Conservation (phyloP, 2,888 invertebrate genomes). For the Cosmopolites sordidus region DNA sequence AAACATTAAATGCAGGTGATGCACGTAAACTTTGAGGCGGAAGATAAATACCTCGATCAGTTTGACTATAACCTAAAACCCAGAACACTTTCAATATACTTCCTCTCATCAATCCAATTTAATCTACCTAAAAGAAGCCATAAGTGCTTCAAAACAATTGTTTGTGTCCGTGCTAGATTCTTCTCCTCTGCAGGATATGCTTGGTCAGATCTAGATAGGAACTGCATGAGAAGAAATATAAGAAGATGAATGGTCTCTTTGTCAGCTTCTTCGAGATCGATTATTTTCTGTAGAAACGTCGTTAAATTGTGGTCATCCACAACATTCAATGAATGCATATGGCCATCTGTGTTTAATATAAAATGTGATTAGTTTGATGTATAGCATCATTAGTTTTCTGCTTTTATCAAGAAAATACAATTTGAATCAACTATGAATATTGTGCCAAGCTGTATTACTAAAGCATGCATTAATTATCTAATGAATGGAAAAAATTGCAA, state of each 20-base stretch:
- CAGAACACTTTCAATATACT: no score
- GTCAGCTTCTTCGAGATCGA: conserved; percentile 92
- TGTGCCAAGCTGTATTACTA: no score
- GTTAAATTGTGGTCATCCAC: conserved; percentile 76
- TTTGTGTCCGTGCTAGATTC: conserved; percentile 71
- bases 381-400: neutral
- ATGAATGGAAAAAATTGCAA: no score
- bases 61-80: conserved; percentile 77
- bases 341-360: conserved; percentile 59
- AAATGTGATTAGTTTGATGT: conserved; percentile 3
- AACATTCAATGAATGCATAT: conserved; percentile 78
- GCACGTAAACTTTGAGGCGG: conserved; percentile 80
- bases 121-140: conserved; percentile 66
- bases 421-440: no score
- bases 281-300: conserved; percentile 76
- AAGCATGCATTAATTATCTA: no score
- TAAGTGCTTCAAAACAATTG: conserved; percentile 84
- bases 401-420: no score
- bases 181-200: conserved; percentile 88
- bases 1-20: conserved; percentile 94
- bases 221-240: conserved; percentile 95
- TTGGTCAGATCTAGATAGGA: conserved; percentile 77
- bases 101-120: neutral
- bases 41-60: conserved; percentile 87
- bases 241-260: conserved; percentile 92